Evolutionary conservation across 2,888 invertebrate species (phyloP).

Genomic region (Epinotia brunnichana): DNA sequence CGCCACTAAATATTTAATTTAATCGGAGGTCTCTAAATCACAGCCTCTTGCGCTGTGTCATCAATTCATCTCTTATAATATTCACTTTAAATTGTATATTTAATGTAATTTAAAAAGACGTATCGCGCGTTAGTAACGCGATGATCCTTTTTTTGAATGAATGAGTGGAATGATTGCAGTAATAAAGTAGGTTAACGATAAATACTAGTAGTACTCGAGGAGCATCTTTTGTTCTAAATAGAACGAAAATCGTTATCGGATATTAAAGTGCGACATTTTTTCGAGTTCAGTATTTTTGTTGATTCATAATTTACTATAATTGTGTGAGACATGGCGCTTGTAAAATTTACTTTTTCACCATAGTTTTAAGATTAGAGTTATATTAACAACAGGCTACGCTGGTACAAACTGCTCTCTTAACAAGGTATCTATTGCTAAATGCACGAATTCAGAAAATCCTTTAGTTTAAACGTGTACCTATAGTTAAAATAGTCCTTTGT

Average conservation of each 20-base stretch:
- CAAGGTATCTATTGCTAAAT: not conserved
- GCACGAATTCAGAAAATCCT: too few species aligned
- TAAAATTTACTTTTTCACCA: not conserved
- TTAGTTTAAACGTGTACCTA: too few species aligned
- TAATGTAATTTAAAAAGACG: conserved; percentile 5
- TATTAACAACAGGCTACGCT: not conserved
- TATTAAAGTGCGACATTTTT: not conserved
- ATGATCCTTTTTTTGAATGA: not conserved
- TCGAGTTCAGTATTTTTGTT: conserved; percentile 12
- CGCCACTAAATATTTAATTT: conserved; percentile 30
- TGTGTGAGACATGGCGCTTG: not conserved
- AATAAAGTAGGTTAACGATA: conserved; percentile 1
- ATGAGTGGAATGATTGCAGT: conserved; percentile 1
- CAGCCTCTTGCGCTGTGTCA: conserved; percentile 14
- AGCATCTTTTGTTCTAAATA: not conserved
- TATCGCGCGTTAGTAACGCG: conserved; percentile 6
- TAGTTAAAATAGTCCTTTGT: not conserved
- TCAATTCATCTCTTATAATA: conserved; percentile 26
- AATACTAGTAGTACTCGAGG: conserved; percentile 2
- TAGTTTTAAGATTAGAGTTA: not conserved
- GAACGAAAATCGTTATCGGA: not conserved
- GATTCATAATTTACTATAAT: not conserved
- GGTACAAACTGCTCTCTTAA: not conserved
- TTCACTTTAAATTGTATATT: conserved; percentile 1
- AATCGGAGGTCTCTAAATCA: conserved; percentile 28